Base-by-base conservation (phyloP, 2,888 invertebrate genomes). In the Melinopterus prodromus region DNA sequence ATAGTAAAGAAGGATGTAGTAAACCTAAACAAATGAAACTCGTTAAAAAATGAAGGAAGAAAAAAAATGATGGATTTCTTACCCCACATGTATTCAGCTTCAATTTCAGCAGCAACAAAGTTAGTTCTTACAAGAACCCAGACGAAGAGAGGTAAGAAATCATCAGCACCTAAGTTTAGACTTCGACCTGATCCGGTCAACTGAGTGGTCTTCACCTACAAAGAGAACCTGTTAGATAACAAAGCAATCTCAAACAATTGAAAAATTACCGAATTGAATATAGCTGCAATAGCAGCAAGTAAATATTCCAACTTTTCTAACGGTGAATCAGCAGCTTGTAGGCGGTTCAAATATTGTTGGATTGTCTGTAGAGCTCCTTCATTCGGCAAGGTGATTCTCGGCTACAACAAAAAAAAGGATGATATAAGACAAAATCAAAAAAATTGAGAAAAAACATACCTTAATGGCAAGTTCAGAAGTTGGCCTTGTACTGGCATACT, bases 1-100 rank as follows among this genome's bases (percentile, higher is more conserved):
- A 96, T 76, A 98, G 91, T 77, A 98, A 90, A 0, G 97, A 97
- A 0, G 97, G 97, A 80, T 98, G 98, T 69, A 99, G 91, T 70
- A 99, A 91, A 2, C 95, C 89, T 86, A 79, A 69, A 84, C 79
- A 77, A 35, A 71, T 15, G 26, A 15, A 16, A 15, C 35, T 79
- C 14, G 16, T 12, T 36, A 35, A n/a, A 16, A 71, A 36, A n/a
- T 38, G 72, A 77, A 16, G 76, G 6, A 74, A 16, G 3, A 2
- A 78, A 26, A 15, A 78, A 36, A 69, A 69, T 12, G 53, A 37
- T 9, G n/a, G n/a, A n/a, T n/a, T 71, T 79, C 91, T 81, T 85
- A 85, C 88, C 98, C 92, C 98, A 98, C 97, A 99, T 99, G 88
- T 98, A 96, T 87, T 98, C 98, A 0, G 98, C 97, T 88, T 99